These are phyloP conservation scores for Pammene fasciana DNA, from an alignment of 2,888 invertebrate genomes.

Conservation along the genomic window DNA sequence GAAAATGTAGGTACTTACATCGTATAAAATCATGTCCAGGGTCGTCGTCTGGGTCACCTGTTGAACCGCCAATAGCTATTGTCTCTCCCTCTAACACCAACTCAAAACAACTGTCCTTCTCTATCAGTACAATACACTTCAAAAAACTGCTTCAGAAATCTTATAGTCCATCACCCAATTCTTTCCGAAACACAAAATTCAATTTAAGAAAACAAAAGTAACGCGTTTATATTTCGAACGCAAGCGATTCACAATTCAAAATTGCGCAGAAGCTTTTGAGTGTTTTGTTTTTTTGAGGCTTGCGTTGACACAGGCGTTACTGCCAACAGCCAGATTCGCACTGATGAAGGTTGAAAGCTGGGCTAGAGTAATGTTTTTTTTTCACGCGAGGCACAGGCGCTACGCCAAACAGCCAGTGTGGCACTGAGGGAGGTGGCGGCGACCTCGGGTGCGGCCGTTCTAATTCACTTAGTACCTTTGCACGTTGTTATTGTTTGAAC, in stretches of 20 bases:
- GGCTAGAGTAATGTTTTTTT: slow-evolving; percentile 13
- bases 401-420: slow-evolving; percentile 58
- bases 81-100: slow-evolving; percentile 25
- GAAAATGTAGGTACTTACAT: slow-evolving; percentile 61
- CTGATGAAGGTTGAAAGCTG: neutral
- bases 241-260: slow-evolving; percentile 11
- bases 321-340: slow-evolving; percentile 54
- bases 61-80: slow-evolving; percentile 57
- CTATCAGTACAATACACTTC: slow-evolving; percentile 7
- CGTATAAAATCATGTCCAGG: slow-evolving; percentile 74
- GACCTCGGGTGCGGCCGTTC: slow-evolving; percentile 51
- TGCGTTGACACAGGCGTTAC: slow-evolving; percentile 51
- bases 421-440: slow-evolving; percentile 55
- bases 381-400: slow-evolving; percentile 46
- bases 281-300: slow-evolving; percentile 17
- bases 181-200: neutral
- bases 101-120: slow-evolving; percentile 12
- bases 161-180: neutral
- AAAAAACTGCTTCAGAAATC: neutral
- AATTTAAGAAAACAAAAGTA: slow-evolving; percentile 6
- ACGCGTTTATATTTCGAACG: neutral
- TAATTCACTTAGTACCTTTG: slow-evolving; percentile 66
- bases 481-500: slow-evolving; percentile 25
- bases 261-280: slow-evolving; percentile 5
- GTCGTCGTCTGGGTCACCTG: slow-evolving; percentile 65